Evolutionary conservation across 2,797 vertebrate genomes (phyloP).

Genomic region (Neosilurus hyrtlii): DNA sequence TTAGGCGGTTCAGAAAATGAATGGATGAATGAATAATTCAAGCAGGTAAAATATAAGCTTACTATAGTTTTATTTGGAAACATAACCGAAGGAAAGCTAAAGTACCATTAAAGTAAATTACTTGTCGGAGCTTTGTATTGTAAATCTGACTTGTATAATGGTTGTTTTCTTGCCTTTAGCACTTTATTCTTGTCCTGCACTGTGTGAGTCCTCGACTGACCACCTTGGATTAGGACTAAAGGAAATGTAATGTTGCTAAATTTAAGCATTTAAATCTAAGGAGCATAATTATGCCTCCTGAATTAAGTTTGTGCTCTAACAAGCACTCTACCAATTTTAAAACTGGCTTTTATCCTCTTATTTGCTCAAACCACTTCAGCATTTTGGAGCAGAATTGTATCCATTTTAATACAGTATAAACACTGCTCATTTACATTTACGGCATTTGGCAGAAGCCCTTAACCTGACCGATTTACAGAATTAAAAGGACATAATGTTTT

Average conservation of each 20-base stretch:
- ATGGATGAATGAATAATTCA: no score
- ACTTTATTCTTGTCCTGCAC: neutral
- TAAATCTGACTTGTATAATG: neutral
- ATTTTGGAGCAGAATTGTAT: neutral
- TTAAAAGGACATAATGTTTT: neutral
- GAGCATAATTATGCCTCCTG: constrained; percentile 1
- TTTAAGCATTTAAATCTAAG: constrained; percentile 2
- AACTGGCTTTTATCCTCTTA: neutral
- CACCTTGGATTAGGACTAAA: constrained; percentile 5
- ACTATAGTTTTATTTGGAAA: neutral
- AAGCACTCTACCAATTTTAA: neutral
- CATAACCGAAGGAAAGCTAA: neutral
- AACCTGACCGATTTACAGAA: neutral
- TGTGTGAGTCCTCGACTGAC: neutral
- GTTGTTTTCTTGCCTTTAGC: constrained; percentile 6
- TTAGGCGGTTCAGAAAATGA: no score
- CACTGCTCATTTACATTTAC: neutral
- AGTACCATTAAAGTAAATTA: neutral
- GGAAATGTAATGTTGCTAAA: neutral
- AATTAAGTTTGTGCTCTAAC: constrained; percentile 1
- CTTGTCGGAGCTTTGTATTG: neutral
- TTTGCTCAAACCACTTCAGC: constrained; percentile 3
- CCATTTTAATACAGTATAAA: neutral
- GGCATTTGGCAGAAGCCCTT: neutral
- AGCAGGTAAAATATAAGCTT: neutral